A percentile compares a stretch with the other conserved stretches of the same genome.
phyloP scores from a whole-genome alignment of 2,113 vertebrate species.

The Atlantisia rogersi region DNA sequence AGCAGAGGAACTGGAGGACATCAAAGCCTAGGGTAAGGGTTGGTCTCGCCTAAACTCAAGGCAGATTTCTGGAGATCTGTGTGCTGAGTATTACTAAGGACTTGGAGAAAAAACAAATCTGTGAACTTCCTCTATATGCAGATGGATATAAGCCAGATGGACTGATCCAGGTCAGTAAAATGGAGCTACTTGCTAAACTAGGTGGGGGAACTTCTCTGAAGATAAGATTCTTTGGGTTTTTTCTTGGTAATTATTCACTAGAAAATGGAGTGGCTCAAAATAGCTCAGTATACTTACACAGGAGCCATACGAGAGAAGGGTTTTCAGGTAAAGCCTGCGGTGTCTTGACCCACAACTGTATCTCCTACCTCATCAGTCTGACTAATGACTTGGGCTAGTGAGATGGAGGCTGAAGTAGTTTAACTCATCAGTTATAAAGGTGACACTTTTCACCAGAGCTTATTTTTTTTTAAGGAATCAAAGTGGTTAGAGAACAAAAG shows the following conservation, averaged over 20 bases:
- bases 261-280: background rate
- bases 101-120: background rate
- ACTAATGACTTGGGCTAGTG: background rate
- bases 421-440: background rate
- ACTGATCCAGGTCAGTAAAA: background rate
- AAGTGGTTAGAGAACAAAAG: background rate
- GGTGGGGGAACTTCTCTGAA: background rate
- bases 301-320: background rate
- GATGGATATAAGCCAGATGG: background rate
- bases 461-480: background rate
- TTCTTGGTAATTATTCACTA: background rate
- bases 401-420: background rate
- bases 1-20: background rate
- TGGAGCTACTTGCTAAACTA: background rate
- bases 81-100: background rate
- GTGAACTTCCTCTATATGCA: background rate
- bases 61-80: rapidly evolving
- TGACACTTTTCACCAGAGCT: background rate
- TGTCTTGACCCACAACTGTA: background rate
- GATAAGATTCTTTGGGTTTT: background rate
- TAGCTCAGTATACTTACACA: background rate
- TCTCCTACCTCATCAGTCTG: background rate
- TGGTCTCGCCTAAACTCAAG: background rate
- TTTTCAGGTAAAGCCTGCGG: background rate
- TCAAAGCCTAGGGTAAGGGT: background rate